Conservation (phyloP, 2,113 vertebrate species). For the Dolichotis patagonum region DNA sequence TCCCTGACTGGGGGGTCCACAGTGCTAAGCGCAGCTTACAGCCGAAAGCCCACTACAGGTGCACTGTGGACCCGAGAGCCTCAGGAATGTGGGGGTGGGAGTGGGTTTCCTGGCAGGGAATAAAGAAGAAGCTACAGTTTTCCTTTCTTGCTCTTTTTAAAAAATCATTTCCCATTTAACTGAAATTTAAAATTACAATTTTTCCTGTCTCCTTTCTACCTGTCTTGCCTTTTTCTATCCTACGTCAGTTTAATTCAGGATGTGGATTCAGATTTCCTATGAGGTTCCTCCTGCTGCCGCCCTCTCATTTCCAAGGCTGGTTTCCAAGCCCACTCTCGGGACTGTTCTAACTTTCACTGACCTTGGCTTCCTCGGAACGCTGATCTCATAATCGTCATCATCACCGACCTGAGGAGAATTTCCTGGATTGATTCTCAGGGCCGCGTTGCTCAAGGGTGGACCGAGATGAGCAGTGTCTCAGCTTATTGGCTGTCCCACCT, state of each 20-base stretch:
- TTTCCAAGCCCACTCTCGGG: not conserved
- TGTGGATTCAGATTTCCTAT: not conserved
- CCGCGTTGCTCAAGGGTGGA: not conserved
- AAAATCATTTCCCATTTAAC: not conserved
- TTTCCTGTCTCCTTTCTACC: not conserved
- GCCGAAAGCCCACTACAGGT: not conserved
- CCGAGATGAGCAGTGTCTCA: not conserved
- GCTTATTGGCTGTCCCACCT: not conserved
- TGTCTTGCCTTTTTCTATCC: not conserved
- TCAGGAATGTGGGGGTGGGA: not conserved
- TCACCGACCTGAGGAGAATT: not conserved
- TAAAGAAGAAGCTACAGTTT: not conserved
- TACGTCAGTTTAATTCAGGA: not conserved
- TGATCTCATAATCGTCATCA: not conserved
- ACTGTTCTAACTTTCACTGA: not conserved
- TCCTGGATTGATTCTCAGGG: not conserved
- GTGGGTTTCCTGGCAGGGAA: not conserved
- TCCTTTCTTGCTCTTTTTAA: not conserved
- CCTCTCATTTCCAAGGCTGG: not conserved
- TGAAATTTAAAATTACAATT: not conserved
- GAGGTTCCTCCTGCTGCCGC: rapidly evolving
- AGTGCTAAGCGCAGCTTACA: not conserved
- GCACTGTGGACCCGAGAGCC: not conserved
- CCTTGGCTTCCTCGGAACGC: not conserved
- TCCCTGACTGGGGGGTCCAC: not conserved